Evolutionary conservation across 2,797 vertebrate species (phyloP).

Genomic region (Sparus aurata): DNA sequence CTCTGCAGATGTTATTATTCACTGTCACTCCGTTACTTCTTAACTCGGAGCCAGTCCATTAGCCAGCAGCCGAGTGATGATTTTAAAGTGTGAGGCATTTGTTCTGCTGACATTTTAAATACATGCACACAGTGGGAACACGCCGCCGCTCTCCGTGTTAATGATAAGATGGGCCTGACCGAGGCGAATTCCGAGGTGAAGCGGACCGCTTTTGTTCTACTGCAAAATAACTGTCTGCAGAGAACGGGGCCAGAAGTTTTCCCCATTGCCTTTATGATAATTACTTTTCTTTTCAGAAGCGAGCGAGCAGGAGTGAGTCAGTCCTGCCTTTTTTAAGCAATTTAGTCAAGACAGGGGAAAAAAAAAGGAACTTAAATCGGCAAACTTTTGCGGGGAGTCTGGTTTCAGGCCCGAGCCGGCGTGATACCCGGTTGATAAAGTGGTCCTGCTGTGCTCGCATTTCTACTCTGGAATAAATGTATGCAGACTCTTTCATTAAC

Average conservation of each 20-base stretch:
- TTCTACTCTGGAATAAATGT: not conserved
- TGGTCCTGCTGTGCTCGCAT: not conserved
- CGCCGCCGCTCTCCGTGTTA: constrained; percentile 1
- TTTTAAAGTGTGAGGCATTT: constrained; percentile 20
- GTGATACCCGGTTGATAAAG: not conserved
- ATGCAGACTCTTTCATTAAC: not conserved
- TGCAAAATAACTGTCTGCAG: constrained; percentile 26
- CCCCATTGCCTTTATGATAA: constrained; percentile 19
- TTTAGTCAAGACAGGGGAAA: not conserved
- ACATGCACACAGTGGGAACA: constrained; percentile 10
- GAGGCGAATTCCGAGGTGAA: constrained; percentile 20
- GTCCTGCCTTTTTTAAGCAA: constrained; percentile 30
- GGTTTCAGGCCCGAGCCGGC: not conserved
- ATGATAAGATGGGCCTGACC: constrained; percentile 32
- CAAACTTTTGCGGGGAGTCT: not conserved
- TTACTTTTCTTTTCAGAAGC: constrained; percentile 30
- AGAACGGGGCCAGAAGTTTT: constrained; percentile 21
- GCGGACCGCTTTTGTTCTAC: constrained; percentile 27
- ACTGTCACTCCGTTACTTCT: constrained; percentile 20
- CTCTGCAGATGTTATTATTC: constrained; percentile 15
- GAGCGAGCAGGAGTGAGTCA: not conserved
- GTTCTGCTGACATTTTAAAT: constrained; percentile 47
- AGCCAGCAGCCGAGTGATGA: constrained; percentile 18
- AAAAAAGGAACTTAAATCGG: not conserved
- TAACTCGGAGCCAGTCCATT: constrained; percentile 21